Conservation (phyloP, 1,140 invertebrate genomes). For the Brachionus manjavacas region DNA sequence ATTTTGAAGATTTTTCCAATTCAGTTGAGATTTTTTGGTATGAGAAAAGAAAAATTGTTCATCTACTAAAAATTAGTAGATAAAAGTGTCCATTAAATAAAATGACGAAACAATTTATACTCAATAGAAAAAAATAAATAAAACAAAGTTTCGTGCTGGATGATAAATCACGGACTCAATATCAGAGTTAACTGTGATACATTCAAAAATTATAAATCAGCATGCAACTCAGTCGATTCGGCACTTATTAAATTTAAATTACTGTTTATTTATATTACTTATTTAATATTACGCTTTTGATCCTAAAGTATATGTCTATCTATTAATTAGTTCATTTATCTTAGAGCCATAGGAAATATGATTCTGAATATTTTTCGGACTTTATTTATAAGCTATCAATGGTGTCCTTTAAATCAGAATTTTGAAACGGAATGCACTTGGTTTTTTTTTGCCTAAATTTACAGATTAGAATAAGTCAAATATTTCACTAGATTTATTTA, state of each 20-base stretch:
- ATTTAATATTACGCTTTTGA: slow-evolving; percentile 30
- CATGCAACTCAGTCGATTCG: neutral
- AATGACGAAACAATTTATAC: slow-evolving; percentile 31
- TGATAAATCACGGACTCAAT: slow-evolving; percentile 6
- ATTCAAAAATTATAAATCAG: slow-evolving; percentile 22
- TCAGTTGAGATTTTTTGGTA: slow-evolving; percentile 1
- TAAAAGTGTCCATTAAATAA: slow-evolving; percentile 9
- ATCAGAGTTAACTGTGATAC: slow-evolving; percentile 11
- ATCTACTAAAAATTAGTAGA: neutral
- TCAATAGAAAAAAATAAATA: neutral
- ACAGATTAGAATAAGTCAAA: neutral
- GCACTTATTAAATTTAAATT: slow-evolving; percentile 12
- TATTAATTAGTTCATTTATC: slow-evolving; percentile 30
- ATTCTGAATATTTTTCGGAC: neutral
- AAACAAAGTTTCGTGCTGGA: neutral
- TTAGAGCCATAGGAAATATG: neutral
- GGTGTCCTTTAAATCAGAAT: neutral
- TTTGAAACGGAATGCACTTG: neutral
- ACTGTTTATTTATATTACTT: slow-evolving; percentile 34
- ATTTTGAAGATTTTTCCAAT: slow-evolving; percentile 15
- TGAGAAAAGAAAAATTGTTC: neutral
- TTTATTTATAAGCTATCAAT: neutral
- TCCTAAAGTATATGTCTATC: slow-evolving; percentile 5
- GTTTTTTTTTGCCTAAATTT: neutral
- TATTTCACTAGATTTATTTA: neutral